Base-by-base conservation (phyloP, 2,797 vertebrate species). In the Champsocephalus esox region DNA sequence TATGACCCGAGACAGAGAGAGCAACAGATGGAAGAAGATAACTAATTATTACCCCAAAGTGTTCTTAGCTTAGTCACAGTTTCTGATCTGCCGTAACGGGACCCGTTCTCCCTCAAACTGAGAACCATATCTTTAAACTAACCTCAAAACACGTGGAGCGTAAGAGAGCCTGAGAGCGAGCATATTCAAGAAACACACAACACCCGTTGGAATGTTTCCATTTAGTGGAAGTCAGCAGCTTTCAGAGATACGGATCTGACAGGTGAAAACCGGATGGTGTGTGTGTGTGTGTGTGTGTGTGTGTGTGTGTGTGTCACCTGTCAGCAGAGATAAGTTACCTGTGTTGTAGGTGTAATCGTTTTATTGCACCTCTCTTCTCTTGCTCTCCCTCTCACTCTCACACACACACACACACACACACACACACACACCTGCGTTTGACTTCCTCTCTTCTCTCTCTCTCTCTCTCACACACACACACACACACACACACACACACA, bases 251-350 rank as follows among this genome's bases (percentile, higher is more conserved):
- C 60, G 45, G 56, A 75, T 78, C 49, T n/a, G 56, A 86, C 58
- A 60, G 65, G 74, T 77, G 44, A 66, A 46, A 81, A 86, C n/a
- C 14, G 62, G 6, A 76, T 82, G 83, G 69, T 64, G 19, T 66
- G 62, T 57, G 34, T 32, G 4, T 45, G 45, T 62, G 41, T 51
- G 55, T 58, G 21, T 55, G 3, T 21, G 41, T 16, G 5, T 16
- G 16, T 12, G 12, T 28, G 19, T 55, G 21, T 55, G 3, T 21
- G 41, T 16, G 5, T 16, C 21, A 51, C 48, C 45, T 44, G 24
- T 50, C 60, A 76, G 49, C 48, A 75, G n/a, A 4, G 46, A 44
- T 48, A 11, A 45, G 21, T 12, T 79, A 13, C 34, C 24, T 60
- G 38, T 63, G 48, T 10, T 2, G 28, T 43, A 55, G 17, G 8